These are phyloP conservation scores for Crotalus horridus DNA, from an alignment of 2,113 vertebrate species.

Conservation along the genomic window DNA sequence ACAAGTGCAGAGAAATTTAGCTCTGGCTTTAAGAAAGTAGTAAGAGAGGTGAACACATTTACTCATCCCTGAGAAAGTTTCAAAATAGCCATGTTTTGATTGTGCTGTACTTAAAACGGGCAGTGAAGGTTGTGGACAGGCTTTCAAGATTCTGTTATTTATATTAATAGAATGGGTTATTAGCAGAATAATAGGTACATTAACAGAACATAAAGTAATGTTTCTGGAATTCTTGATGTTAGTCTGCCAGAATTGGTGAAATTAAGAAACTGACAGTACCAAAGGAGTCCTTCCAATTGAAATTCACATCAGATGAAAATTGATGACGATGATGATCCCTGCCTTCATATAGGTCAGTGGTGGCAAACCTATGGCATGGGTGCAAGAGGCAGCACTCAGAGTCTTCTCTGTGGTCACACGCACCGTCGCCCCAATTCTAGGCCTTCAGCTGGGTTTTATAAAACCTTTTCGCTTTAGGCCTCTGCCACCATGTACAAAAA, in stretches of 20 bases:
- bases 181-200: not conserved
- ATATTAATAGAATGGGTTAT: not conserved
- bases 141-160: not conserved
- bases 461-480: no score
- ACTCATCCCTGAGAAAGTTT: not conserved
- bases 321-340: not conserved
- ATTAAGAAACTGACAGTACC: not conserved
- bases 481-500: no score
- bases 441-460: no score
- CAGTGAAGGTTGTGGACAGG: not conserved
- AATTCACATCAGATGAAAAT: not conserved
- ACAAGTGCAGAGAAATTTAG: not conserved
- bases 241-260: not conserved
- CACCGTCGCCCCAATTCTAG: no score
- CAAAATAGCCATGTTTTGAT: not conserved
- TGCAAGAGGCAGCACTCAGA: no score
- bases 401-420: no score
- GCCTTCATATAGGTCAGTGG: no score
- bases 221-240: not conserved
- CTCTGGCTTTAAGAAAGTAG: not conserved
- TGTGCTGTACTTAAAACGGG: not conserved
- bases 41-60: not conserved
- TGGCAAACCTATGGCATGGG: no score
- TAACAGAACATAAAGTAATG: not conserved
- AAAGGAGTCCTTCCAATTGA: not conserved